These are phyloP conservation scores for Aleiodes alternator DNA, from an alignment of 2,888 invertebrate genomes.

Conservation along the genomic window DNA sequence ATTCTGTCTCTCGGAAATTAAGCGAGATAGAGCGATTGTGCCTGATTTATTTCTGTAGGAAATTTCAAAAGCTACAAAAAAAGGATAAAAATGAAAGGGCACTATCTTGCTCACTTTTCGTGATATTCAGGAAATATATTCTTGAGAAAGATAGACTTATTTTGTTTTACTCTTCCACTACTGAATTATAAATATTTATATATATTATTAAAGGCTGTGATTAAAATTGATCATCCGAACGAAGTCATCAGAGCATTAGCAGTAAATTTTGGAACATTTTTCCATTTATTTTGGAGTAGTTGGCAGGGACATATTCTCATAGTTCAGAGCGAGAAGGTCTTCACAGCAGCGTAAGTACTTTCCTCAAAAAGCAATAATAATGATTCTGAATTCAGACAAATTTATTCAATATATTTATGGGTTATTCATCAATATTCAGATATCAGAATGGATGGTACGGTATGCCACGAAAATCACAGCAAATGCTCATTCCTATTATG, in stretches of 20 bases:
- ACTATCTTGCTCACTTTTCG: too few species aligned
- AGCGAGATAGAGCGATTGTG: too few species aligned
- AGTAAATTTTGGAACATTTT: slow-evolving; percentile 45
- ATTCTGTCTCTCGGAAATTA: neutral
- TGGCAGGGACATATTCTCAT: slow-evolving; percentile 53
- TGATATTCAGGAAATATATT: too few species aligned
- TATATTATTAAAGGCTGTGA: slow-evolving; percentile 30
- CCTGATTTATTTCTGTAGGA: too few species aligned
- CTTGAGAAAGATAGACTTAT: too few species aligned
- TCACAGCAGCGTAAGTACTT: slow-evolving; percentile 46
- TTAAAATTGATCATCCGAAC: slow-evolving; percentile 46
- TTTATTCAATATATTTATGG: slow-evolving; percentile 1
- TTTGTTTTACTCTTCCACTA: neutral
- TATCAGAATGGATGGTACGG: slow-evolving; percentile 52
- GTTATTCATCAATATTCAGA: slow-evolving; percentile 31
- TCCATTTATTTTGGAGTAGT: slow-evolving; percentile 52
- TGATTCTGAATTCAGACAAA: neutral
- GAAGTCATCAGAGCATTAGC: slow-evolving; percentile 45
- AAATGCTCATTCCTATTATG: slow-evolving; percentile 49
- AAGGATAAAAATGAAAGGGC: too few species aligned
- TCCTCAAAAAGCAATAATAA: neutral
- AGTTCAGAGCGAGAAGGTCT: slow-evolving; percentile 47
- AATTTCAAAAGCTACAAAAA: too few species aligned
- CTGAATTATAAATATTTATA: neutral
- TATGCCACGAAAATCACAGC: slow-evolving; percentile 43